Percentiles rank a stretch among this genome's conserved stretches.
phyloP scores from a whole-genome alignment of 2,888 invertebrate genomes.

The Drosophila silvestris region DNA sequence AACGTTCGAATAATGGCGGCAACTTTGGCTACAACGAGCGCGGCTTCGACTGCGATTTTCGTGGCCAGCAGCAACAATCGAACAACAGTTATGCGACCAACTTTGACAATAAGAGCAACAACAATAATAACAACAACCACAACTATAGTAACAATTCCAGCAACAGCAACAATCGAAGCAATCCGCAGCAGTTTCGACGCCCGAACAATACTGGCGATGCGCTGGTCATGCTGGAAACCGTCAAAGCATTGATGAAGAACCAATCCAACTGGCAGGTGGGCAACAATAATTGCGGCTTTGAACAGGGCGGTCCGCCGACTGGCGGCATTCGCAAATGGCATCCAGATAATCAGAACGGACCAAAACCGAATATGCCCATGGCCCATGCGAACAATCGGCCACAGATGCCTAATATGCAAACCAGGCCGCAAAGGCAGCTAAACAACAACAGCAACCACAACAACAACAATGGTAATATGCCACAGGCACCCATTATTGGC shows the following conservation, averaged over 20 bases:
- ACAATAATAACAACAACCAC: conserved; percentile 9
- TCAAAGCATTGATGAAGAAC: conserved; percentile 32
- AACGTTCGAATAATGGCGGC: not conserved
- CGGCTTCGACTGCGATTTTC: conserved; percentile 1
- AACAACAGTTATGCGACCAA: not conserved
- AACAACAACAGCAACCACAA: conserved; percentile 3
- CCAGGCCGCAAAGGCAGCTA: conserved; percentile 9
- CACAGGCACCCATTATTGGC: conserved; percentile 4
- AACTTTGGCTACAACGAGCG: conserved; percentile 6
- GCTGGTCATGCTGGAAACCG: conserved; percentile 32
- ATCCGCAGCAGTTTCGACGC: conserved; percentile 31
- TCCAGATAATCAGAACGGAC: not conserved
- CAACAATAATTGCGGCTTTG: conserved; percentile 34
- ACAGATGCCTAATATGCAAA: conserved; percentile 4
- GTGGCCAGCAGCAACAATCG: conserved; percentile 1
- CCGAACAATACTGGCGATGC: conserved; percentile 16
- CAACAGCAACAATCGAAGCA: conserved; percentile 19
- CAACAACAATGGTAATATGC: conserved; percentile 9
- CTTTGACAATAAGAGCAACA: conserved; percentile 14
- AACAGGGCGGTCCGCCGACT: conserved; percentile 4
- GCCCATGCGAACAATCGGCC: conserved; percentile 19
- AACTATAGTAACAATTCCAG: conserved; percentile 23
- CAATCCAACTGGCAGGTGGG: conserved; percentile 48
- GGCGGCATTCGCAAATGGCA: conserved; percentile 24
- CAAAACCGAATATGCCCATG: not conserved